Conservation (phyloP, 2,888 invertebrate species). For the Pterostichus niger region DNA sequence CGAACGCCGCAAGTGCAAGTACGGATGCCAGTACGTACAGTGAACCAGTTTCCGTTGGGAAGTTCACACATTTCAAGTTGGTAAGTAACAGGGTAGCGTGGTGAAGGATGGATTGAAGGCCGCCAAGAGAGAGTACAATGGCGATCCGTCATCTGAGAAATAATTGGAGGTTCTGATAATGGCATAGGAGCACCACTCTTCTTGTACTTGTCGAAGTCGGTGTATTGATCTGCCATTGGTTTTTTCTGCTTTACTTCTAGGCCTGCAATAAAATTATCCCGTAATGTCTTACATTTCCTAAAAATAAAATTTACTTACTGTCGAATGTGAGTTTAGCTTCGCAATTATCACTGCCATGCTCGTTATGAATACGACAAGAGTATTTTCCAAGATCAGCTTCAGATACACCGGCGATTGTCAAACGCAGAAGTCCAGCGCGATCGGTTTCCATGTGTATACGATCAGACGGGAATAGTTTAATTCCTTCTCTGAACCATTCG, state of each 20-base stretch:
- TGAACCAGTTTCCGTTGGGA: constrained; percentile 96
- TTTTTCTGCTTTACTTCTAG: constrained; percentile 84
- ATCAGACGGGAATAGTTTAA: constrained; percentile 89
- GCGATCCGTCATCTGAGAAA: constrained; percentile 94
- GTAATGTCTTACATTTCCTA: neutral
- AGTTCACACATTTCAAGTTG: constrained; percentile 96
- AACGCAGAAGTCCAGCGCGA: constrained; percentile 88
- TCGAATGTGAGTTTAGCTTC: constrained; percentile 90
- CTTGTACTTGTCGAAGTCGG: constrained; percentile 90
- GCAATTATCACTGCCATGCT: constrained; percentile 90
- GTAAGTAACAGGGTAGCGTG: constrained; percentile 94
- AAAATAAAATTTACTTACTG: constrained; percentile 79
- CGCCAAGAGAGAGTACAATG: constrained; percentile 95
- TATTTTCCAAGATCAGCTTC: constrained; percentile 92
- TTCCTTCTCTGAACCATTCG: constrained; percentile 91
- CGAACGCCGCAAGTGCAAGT: constrained; percentile 94
- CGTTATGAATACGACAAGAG: constrained; percentile 89
- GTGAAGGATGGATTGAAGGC: constrained; percentile 93
- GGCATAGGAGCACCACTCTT: constrained; percentile 92
- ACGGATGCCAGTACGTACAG: constrained; percentile 90
- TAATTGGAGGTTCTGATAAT: constrained; percentile 93
- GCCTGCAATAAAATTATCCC: constrained; percentile 75
- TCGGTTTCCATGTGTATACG: constrained; percentile 91
- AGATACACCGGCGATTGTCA: constrained; percentile 88
- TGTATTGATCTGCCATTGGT: constrained; percentile 88